Evolutionary conservation across 1,140 invertebrate species (phyloP).

Genomic region (Mya arenaria): DNA sequence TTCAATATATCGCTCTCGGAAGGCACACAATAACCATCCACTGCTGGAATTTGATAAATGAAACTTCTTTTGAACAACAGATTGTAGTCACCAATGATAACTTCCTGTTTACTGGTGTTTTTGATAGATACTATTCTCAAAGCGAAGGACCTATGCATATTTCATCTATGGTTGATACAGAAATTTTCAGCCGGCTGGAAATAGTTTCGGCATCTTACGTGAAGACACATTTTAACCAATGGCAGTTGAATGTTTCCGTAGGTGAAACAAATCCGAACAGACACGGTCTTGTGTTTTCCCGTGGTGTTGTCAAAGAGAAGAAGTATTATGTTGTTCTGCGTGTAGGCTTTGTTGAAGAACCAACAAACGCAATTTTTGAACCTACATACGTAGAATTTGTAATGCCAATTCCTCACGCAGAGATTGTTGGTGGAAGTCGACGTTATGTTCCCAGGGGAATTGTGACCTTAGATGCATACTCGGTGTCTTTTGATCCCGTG

Average conservation of each 20-base stretch:
- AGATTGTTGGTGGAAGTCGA: slow-evolving; percentile 31
- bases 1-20: slow-evolving; percentile 43
- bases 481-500: slow-evolving; percentile 31
- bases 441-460: not conserved
- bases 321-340: not conserved
- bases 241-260: not conserved
- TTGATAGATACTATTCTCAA: slow-evolving; percentile 44
- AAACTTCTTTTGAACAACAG: not conserved
- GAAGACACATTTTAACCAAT: slow-evolving; percentile 22
- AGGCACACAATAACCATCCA: slow-evolving; percentile 15
- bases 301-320: not conserved
- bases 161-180: slow-evolving; percentile 41
- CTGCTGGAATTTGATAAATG: slow-evolving; percentile 42
- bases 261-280: not conserved
- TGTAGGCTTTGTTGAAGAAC: slow-evolving; percentile 36
- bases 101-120: slow-evolving; percentile 33
- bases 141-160: slow-evolving; percentile 7
- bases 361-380: slow-evolving; percentile 22
- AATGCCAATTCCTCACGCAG: slow-evolving; percentile 36
- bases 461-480: slow-evolving; percentile 18
- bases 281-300: slow-evolving; percentile 29
- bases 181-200: slow-evolving; percentile 28
- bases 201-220: not conserved
- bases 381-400: slow-evolving; percentile 33
- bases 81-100: slow-evolving; percentile 34